phyloP scores from a whole-genome alignment of 2,113 vertebrate species.

The Apteryx owenii region DNA sequence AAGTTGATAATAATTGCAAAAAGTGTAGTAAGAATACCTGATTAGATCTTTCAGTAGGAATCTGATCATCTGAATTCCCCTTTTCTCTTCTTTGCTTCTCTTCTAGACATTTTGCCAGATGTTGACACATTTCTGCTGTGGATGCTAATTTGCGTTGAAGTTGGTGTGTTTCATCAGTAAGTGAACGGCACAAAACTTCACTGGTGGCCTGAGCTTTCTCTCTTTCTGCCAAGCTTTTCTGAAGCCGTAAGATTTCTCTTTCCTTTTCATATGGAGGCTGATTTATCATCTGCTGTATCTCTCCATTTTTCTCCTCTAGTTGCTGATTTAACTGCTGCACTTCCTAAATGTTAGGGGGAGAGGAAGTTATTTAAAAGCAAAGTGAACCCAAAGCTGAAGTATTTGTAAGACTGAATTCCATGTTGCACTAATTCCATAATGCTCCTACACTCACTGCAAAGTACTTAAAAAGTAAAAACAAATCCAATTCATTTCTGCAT shows the following conservation, averaged over 20 bases:
- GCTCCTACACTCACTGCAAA: background rate
- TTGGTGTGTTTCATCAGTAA: slow-evolving; percentile 86
- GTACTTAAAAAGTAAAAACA: background rate
- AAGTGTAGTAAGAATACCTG: slow-evolving; percentile 76
- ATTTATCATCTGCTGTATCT: slow-evolving; percentile 73
- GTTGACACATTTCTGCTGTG: slow-evolving; percentile 91
- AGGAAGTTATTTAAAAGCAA: slow-evolving; percentile 11
- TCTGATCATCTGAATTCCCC: slow-evolving; percentile 3
- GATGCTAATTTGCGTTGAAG: slow-evolving; percentile 84
- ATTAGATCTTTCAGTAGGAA: slow-evolving; percentile 15
- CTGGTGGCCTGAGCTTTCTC: slow-evolving; percentile 83
- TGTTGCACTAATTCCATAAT: background rate
- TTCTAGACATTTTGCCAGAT: slow-evolving; percentile 85
- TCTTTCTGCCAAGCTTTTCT: slow-evolving; percentile 77
- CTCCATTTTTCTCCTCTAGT: slow-evolving; percentile 82
- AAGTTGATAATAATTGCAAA: background rate
- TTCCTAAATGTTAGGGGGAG: slow-evolving; percentile 77
- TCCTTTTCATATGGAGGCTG: slow-evolving; percentile 82
- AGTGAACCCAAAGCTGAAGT: background rate
- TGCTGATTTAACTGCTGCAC: slow-evolving; percentile 78
- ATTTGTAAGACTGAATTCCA: background rate
- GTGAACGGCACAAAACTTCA: slow-evolving; percentile 84
- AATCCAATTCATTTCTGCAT: background rate
- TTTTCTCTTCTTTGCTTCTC: slow-evolving; percentile 66
- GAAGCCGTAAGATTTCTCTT: slow-evolving; percentile 80